Percentiles rank a stretch among this genome's conserved stretches.
These are phyloP conservation scores for Leptopilina clavipes DNA, from an alignment of 1,140 invertebrate species.

Conservation along the genomic window DNA sequence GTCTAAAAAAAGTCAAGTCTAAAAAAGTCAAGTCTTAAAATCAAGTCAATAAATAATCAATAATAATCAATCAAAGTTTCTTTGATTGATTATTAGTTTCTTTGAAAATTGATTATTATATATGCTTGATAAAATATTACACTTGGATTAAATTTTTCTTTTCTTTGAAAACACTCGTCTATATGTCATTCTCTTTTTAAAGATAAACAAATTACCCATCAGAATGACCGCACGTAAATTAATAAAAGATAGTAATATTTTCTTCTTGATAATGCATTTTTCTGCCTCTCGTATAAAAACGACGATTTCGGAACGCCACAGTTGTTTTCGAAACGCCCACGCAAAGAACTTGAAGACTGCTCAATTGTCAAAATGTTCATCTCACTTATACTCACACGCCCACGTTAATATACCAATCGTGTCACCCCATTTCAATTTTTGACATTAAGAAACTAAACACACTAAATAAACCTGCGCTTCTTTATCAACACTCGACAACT, in stretches of 20 bases:
- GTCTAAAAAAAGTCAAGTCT: too few relatives aligned
- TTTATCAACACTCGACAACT: slow-evolving; percentile 14
- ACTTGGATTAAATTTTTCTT: too few relatives aligned
- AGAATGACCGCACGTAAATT: background rate
- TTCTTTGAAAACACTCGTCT: too few relatives aligned
- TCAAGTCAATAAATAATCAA: too few relatives aligned
- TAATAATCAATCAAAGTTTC: too few relatives aligned
- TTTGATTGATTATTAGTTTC: too few relatives aligned
- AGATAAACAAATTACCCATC: slow-evolving; percentile 9
- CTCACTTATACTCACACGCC: slow-evolving; percentile 25
- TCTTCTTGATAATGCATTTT: background rate
- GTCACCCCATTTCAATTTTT: slow-evolving; percentile 27
- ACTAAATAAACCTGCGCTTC: slow-evolving; percentile 16
- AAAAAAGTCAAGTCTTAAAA: too few relatives aligned
- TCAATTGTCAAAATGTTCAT: slow-evolving; percentile 30
- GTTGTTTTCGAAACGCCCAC: slow-evolving; percentile 16
- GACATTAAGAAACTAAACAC: slow-evolving; percentile 22
- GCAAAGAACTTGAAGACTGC: slow-evolving; percentile 2
- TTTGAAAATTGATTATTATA: too few relatives aligned
- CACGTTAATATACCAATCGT: slow-evolving; percentile 17
- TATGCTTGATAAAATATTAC: too few relatives aligned
- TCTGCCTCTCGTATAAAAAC: background rate
- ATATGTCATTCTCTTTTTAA: too few relatives aligned
- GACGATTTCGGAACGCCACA: slow-evolving; percentile 5
- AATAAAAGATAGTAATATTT: background rate